Evolutionary conservation across 2,797 vertebrate genomes (phyloP), one percentile per base, ranked within the genome.

Genomic region (Clarias fuscus): DNA sequence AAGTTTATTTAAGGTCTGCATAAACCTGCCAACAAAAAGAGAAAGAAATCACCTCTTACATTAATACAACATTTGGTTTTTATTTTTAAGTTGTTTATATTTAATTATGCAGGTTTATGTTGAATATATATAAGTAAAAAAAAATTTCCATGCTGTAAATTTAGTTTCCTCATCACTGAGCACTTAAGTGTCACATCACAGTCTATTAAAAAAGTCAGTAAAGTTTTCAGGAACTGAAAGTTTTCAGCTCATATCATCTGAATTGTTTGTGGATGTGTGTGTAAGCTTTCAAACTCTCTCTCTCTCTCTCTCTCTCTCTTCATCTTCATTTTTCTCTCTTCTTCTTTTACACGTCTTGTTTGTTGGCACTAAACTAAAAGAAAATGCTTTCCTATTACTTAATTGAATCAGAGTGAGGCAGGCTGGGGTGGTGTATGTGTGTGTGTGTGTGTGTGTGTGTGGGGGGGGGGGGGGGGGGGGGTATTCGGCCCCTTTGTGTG

Each of bases 341-440:
- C 93, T 85, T 77, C 80, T 92, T 95, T 94, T 95, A 97, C 98
- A 97, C 96, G 94, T 97, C 95, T 96, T 97, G 96, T 97, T 96
- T 96, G 95, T 95, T 95, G 94, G 95, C 94, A 95, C 94, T 99
- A 98, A 99, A 98, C 95, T 97, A 97, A 98, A 98, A 98, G 97
- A 98, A 99, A 99, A 97, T 98, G 97, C 98, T 99, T 99, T 99
- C 97, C 96, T 99, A 99, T 99, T 98, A 97, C 97, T 98, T 99
- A 98, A 98, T 99, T 98, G 96, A 99, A 97, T 97, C 96, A 96
- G 97, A 95, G 96, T 96, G 94, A 96, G 97, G 95, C 96, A 94
- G 94, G 96, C 96, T 96, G 97, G 96, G 97, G 59, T 64, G 70
- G 18, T 65, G 56, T 84, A 24, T 73, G 68, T 82, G 62, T 68